Base-by-base conservation (phyloP, 2,113 vertebrate genomes). In the Phrynocephalus versicolor region DNA sequence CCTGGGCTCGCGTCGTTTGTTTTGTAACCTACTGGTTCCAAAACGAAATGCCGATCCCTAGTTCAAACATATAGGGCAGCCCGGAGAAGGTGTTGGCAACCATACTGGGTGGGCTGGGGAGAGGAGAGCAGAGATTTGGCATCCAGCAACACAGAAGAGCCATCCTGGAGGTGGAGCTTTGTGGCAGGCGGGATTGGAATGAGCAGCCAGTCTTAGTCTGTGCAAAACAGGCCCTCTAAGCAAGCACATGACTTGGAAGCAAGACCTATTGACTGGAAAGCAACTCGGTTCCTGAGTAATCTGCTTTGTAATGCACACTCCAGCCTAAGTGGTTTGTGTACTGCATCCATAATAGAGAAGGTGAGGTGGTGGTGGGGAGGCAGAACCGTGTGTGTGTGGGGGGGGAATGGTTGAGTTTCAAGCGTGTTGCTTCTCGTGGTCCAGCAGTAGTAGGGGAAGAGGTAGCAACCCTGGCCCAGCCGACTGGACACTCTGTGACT, bases 401-500 rank as follows among this genome's bases (percentile, higher is more conserved):
- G 81, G 41, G 33, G 62, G 45, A 51, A 51, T 10, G 45, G 82
- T 85, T 37, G 33, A 39, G 83, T 55, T 70, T 39, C 74, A 33
- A 78, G 86, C 0, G 0, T 4, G 39, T 3, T 18, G 0, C 4
- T 74, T 0, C 0, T 14, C 8, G 27, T 57, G 0, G 37, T 80
- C 5, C 81, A 67, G 79, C 65, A 0, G 1, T 18, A 87, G 88
- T 41, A 71, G 64, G 91, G 1, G n/a, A n/a, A 51, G 45, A 51
- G 45, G 45, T 51, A 51, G 65, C 51, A 84, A 91, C 89, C 33
- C 86, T 87, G 60, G 1, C 88, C 86, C 86, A 80, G 88, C 87
- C 92, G 88, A 87, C 85, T 84, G 87, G 88, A 88, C 92, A 90
- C 91, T 92, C 93, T 94, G 92, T 93, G 93, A 90, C 94, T 95